A percentile compares a stretch with the other conserved stretches of the same genome.
Conservation (phyloP, 1,140 invertebrate species). For the Artemia franciscana region DNA sequence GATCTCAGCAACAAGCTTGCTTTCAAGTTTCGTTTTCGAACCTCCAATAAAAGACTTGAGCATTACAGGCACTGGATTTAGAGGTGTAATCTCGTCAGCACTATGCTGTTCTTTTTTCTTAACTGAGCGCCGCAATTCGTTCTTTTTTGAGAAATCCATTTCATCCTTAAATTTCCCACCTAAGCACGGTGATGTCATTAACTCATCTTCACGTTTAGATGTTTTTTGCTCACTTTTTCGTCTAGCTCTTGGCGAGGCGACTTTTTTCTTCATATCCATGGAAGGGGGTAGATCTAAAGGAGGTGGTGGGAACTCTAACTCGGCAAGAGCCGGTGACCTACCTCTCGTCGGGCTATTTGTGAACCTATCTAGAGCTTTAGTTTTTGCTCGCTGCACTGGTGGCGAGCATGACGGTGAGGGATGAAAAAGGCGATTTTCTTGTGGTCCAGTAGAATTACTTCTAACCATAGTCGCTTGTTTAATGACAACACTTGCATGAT, state of each 20-base stretch:
- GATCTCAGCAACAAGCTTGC: constrained; percentile 53
- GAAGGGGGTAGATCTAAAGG: constrained; percentile 31
- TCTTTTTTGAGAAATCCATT: neutral
- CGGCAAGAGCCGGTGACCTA: constrained; percentile 34
- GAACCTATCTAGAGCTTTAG: neutral
- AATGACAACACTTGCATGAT: constrained; percentile 22
- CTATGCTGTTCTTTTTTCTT: neutral
- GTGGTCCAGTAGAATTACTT: constrained; percentile 44
- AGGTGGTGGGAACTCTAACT: constrained; percentile 61
- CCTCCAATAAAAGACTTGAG: neutral
- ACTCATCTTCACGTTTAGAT: constrained; percentile 1
- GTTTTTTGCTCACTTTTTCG: neutral
- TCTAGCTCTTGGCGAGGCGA: constrained; percentile 8
- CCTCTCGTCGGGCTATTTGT: neutral
- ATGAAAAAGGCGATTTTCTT: neutral
- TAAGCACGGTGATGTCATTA: constrained; percentile 5
- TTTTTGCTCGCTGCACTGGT: neutral
- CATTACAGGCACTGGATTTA: neutral
- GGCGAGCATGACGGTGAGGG: neutral
- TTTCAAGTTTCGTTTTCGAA: constrained; percentile 24
- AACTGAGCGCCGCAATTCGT: neutral
- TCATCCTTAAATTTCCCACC: constrained; percentile 3
- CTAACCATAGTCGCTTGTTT: constrained; percentile 46
- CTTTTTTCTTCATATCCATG: constrained; percentile 4
- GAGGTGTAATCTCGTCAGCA: neutral